These are phyloP conservation scores for Blennius ocellaris DNA, from an alignment of 2,113 vertebrate genomes.

Conservation along the genomic window DNA sequence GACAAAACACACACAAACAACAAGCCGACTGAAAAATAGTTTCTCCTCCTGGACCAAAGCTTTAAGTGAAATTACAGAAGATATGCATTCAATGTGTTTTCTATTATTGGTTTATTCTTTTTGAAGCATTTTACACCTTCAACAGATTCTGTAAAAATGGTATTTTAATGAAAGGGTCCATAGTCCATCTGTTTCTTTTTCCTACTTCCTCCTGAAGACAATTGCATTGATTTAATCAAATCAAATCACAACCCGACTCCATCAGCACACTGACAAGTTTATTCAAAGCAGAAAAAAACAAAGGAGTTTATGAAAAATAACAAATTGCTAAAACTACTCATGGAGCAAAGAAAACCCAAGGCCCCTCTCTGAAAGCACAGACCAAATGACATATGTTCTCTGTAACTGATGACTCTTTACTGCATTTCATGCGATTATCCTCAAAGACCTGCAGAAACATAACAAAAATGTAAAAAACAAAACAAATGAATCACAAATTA, in stretches of 20 bases:
- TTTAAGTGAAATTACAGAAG: too few species aligned
- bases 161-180: too few species aligned
- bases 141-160: too few species aligned
- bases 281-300: conserved; percentile 15
- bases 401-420: conserved; percentile 2
- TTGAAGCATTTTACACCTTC: too few species aligned
- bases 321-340: conserved; percentile 22
- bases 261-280: conserved; percentile 34
- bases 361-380: not conserved
- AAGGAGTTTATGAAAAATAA: not conserved
- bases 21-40: too few species aligned
- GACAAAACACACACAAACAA: too few species aligned
- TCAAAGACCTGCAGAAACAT: conserved; percentile 68
- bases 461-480: conserved; percentile 4
- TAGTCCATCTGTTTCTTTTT: too few species aligned
- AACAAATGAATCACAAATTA: conserved; percentile 3
- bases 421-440: conserved; percentile 27
- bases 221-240: too few species aligned
- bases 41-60: too few species aligned
- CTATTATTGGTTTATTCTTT: too few species aligned
- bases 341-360: conserved; percentile 36
- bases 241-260: conserved; percentile 24
- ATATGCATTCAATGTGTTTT: too few species aligned
- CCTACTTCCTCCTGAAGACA: too few species aligned
- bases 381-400: not conserved